Evolutionary conservation across 30 jellyfish, hydroid and myxozoan species (phyloP), one percentile per base, ranked within the genome.

Genomic region (Morbakka virulenta): DNA sequence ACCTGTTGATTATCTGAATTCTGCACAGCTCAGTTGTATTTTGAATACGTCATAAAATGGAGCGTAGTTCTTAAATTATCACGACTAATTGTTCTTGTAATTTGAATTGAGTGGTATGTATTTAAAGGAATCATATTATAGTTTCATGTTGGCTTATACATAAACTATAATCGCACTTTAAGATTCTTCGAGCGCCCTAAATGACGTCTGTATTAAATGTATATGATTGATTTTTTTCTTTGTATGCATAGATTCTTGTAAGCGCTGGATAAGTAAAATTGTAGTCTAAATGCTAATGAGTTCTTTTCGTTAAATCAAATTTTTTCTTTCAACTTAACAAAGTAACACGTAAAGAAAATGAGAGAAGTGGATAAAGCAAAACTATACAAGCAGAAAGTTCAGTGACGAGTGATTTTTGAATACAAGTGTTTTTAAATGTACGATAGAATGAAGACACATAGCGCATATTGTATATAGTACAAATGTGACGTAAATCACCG

Each of bases 391-490:
- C 69, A 52, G 69, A 52, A 52, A n/a, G 69, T 52, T 52, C 4
- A 47, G 61, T 9, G 61, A 47, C 61, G 69, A 52, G 20, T 52
- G 69, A 17, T 52, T 52, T 28, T 17, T 52, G 69, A 32, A 52
- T 52, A 2, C 69, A 2, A 17, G 25, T 17, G 25, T 28, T n/a
- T n/a, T n/a, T n/a, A 52, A 52, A 17, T 52, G 69, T 32, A n/a
- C 25, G 69, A 52, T 52, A 52, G 20, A 52, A 52, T 6, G 2
- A 52, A 52, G 20, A 2, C 69, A 17, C 21, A 52, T 2, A 17
- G 69, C 25, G 69, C 69, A 52, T 52, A 52, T 32, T 52, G 69
- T 17, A 52, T n/a, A 17, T 52, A 32, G 69, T 52, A 32, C 69
- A 52, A 2, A 52, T 52, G 20, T 52, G 69, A 17, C 3, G 25